phyloP scores from a whole-genome alignment of 2,113 vertebrate species.

The Nycticryphes semicollaris region DNA sequence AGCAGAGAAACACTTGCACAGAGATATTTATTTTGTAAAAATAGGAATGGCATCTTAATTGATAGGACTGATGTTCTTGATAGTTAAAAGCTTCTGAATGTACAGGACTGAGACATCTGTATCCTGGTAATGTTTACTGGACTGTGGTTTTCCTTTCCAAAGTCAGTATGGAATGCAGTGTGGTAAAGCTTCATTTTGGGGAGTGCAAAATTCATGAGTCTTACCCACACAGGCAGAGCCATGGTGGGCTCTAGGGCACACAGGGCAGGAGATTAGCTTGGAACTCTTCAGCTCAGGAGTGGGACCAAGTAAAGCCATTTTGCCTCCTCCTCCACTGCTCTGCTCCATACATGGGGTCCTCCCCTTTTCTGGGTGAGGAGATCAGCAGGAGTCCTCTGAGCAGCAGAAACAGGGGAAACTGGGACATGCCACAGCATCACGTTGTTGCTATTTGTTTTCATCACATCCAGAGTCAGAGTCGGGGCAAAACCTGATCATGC shows the following conservation, averaged over 20 bases:
- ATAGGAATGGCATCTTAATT: not conserved
- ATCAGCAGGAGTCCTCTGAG: not conserved
- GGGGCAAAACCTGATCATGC: not conserved
- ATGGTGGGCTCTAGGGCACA: not conserved
- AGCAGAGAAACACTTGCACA: not conserved
- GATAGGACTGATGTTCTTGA: not conserved
- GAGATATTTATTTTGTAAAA: not conserved
- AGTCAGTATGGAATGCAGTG: not conserved
- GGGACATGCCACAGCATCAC: not conserved
- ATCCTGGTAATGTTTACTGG: not conserved
- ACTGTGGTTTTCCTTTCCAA: not conserved
- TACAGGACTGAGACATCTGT: not conserved
- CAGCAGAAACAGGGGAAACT: not conserved
- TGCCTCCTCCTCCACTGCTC: not conserved
- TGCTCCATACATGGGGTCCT: accelerated
- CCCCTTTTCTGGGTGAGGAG: not conserved
- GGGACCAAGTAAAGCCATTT: not conserved
- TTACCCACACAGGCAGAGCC: not conserved
- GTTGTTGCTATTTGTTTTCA: not conserved
- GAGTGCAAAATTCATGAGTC: not conserved
- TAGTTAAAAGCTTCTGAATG: not conserved
- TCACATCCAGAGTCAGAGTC: not conserved
- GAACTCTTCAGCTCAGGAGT: not conserved
- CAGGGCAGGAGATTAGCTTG: not conserved
- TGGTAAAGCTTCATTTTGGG: not conserved